Evolutionary conservation across 2,797 vertebrate species (phyloP).

Genomic region (Platyrinchus mystaceus): DNA sequence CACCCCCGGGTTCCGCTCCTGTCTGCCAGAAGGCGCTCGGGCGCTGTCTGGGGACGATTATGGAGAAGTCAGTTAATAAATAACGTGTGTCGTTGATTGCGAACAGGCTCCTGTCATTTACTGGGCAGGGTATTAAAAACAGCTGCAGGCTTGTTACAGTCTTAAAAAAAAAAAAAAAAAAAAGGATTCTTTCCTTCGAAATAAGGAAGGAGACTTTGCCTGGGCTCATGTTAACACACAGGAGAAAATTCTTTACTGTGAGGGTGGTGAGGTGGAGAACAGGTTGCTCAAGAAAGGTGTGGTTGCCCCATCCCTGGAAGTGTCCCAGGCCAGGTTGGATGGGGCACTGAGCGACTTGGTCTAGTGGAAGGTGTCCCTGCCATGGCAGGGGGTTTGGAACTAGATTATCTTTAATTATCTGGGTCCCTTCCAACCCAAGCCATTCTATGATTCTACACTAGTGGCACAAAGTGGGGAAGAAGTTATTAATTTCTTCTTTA

Average conservation of each 20-base stretch:
- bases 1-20: rapidly evolving
- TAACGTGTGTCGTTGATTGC: neutral
- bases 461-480: neutral
- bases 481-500: neutral
- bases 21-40: neutral
- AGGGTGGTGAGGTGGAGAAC: neutral
- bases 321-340: neutral
- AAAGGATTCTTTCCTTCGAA: neutral
- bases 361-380: neutral
- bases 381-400: neutral
- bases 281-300: neutral
- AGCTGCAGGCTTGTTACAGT: neutral
- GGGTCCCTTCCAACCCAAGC: neutral
- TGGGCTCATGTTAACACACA: neutral
- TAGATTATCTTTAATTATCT: neutral
- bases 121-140: neutral
- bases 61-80: neutral
- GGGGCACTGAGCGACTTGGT: neutral
- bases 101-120: neutral
- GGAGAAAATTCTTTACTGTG: too few species aligned
- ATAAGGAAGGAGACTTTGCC: rapidly evolving
- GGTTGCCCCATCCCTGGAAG: neutral
- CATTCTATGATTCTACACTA: neutral
- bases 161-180: too few species aligned
- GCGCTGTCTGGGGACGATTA: neutral